Base-by-base conservation (phyloP, 2,888 invertebrate genomes). In the Crematogaster levior region DNA sequence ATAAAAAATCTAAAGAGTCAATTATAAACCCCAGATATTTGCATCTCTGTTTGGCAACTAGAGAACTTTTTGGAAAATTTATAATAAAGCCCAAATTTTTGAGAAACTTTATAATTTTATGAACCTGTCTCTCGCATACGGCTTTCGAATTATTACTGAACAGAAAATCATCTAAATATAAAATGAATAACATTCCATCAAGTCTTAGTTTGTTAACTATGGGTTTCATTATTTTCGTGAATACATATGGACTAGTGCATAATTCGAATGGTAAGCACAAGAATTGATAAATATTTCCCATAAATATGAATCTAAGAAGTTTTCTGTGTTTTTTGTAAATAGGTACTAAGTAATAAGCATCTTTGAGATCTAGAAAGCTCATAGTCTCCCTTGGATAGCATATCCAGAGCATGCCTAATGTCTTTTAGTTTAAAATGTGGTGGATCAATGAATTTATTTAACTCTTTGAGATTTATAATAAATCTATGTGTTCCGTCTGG, bases 71-170 rank as follows among this genome's bases (percentile, higher is more conserved):
- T 73, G 75, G 3, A 30, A 43, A 48, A 73, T 89, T 90, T 56
- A 87, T 83, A 4, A 87, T 66, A n/a, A 89, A 86, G 18, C 83
- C 88, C n/a, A 90, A 27, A 2, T 30, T 1, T 58, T 85, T 48
- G 3, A 88, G 30, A 2, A 1, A 43, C 0, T 66, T 18, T 83
- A 18, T 53, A 70, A 81, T 61, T 30, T 58, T 24, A 0, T 30
- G 58, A 10, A 86, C 61, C 43, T 88, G 84, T 37, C 53, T n/a
- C 3, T 56, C 56, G 27, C 27, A 56, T 15, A 15, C 4, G 15
- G 9, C 1, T 15, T 56, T 56, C 0, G 56, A 56, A 4, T 27
- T 56, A 56, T 56, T 12, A 4, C 24, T 53, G 12, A 53, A 53
- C 1, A 53, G 1, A 21, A 53, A 53, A 53, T 53, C 53, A 53